phyloP scores from a whole-genome alignment of 2,888 invertebrate species.

The Beris chalybata region DNA sequence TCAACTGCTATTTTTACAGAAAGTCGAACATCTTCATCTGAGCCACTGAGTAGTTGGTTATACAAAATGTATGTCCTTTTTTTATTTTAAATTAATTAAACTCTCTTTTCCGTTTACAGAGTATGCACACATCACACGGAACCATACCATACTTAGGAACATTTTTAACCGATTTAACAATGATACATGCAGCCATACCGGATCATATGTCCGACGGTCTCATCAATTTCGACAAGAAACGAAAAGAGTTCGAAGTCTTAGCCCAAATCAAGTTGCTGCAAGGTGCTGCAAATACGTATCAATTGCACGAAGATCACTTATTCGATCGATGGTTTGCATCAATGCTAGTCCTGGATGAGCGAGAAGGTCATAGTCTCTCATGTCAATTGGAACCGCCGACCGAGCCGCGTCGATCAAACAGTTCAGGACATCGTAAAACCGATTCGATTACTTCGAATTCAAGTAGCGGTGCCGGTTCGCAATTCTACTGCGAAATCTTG shows the following conservation, averaged over 20 bases:
- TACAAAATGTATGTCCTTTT: too few relatives aligned
- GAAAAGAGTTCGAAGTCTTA: conserved; percentile 98
- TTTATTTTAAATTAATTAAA: not conserved
- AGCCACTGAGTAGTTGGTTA: too few relatives aligned
- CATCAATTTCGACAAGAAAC: conserved; percentile 96
- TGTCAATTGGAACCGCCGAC: conserved; percentile 82
- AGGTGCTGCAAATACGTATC: conserved; percentile 91
- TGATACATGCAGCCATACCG: conserved; percentile 96
- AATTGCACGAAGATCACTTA: conserved; percentile 78
- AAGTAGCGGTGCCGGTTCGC: conserved; percentile 82
- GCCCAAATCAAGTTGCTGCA: conserved; percentile 97
- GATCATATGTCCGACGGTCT: conserved; percentile 75
- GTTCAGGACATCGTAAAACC: conserved; percentile 78
- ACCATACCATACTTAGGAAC: conserved; percentile 98
- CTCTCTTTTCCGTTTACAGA: conserved; percentile 48
- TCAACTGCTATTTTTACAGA: too few relatives aligned
- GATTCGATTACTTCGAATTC: conserved; percentile 89
- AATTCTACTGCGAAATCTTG: conserved; percentile 84
- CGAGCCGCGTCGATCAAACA: conserved; percentile 50
- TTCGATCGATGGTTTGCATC: conserved; percentile 97
- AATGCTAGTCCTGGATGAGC: conserved; percentile 86
- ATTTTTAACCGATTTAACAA: conserved; percentile 96
- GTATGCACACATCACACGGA: conserved; percentile 80
- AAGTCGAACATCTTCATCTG: too few relatives aligned
- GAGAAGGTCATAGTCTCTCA: conserved; percentile 86